Conservation (phyloP, 1,140 invertebrate genomes). For the Drosophila mauritiana region DNA sequence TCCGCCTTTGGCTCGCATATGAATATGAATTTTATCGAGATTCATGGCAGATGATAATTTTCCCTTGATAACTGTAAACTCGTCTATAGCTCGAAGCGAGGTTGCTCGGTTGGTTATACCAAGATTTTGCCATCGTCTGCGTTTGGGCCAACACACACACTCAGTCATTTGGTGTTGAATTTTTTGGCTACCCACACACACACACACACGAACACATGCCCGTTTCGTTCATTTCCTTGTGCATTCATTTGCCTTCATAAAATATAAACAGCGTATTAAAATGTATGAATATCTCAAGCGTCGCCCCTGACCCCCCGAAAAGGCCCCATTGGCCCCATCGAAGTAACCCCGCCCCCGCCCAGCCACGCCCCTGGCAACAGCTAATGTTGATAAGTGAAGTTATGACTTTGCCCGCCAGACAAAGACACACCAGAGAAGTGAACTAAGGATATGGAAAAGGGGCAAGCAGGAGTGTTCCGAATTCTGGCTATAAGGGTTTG, state of each 20-base stretch:
- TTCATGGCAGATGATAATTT: slow-evolving; percentile 84
- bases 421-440: slow-evolving; percentile 24
- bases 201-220: background rate
- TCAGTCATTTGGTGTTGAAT: slow-evolving; percentile 73
- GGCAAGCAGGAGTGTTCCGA: background rate
- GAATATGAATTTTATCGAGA: slow-evolving; percentile 83
- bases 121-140: slow-evolving; percentile 41
- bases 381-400: slow-evolving; percentile 83
- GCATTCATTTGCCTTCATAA: slow-evolving; percentile 82
- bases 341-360: background rate
- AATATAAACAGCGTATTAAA: slow-evolving; percentile 83
- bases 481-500: background rate
- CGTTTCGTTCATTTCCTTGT: slow-evolving; percentile 72
- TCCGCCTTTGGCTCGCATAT: slow-evolving; percentile 57
- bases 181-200: slow-evolving; percentile 52
- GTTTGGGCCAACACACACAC: slow-evolving; percentile 48
- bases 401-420: slow-evolving; percentile 80
- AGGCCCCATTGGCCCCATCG: background rate
- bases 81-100: slow-evolving; percentile 84
- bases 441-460: background rate
- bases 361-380: slow-evolving; percentile 48
- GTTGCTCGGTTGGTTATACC: slow-evolving; percentile 60
- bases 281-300: slow-evolving; percentile 76
- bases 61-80: slow-evolving; percentile 84
- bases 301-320: slow-evolving; percentile 3